Percentiles rank a stretch among this genome's conserved stretches.
Conservation (phyloP, 2,113 vertebrate genomes). For the Cyanistes caeruleus region DNA sequence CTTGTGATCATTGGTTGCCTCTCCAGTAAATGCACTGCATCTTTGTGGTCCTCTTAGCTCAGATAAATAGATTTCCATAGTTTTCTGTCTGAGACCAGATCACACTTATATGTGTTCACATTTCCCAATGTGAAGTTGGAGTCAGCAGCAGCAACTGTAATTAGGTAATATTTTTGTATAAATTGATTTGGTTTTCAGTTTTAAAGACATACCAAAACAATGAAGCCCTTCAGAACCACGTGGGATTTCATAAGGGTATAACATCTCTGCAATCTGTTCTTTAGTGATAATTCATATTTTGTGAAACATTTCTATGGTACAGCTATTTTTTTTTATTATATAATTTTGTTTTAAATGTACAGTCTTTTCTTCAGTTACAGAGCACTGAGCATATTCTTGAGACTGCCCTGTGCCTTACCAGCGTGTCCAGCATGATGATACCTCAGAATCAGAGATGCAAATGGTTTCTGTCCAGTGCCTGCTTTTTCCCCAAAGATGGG, state of each 20-base stretch:
- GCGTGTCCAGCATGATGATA: rapidly evolving
- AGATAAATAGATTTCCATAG: not conserved
- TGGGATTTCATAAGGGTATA: not conserved
- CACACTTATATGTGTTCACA: not conserved
- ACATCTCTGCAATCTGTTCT: not conserved
- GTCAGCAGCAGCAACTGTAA: not conserved
- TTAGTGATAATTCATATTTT: not conserved
- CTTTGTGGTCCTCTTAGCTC: not conserved
- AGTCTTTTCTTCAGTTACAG: not conserved
- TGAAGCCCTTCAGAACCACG: not conserved
- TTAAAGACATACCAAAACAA: not conserved
- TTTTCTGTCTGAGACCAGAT: not conserved
- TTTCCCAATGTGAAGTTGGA: not conserved
- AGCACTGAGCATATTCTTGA: not conserved
- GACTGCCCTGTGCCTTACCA: not conserved
- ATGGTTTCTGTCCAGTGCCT: not conserved
- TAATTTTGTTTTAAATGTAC: not conserved
- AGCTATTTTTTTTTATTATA: not conserved
- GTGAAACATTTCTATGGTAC: not conserved
- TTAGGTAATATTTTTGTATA: not conserved
- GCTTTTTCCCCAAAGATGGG: not conserved
- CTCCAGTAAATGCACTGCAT: not conserved
- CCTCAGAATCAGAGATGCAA: not conserved
- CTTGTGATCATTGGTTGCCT: not conserved
- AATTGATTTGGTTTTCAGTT: not conserved